Evolutionary conservation across 2,888 invertebrate genomes (phyloP).

Genomic region (Ennomos erosarius): DNA sequence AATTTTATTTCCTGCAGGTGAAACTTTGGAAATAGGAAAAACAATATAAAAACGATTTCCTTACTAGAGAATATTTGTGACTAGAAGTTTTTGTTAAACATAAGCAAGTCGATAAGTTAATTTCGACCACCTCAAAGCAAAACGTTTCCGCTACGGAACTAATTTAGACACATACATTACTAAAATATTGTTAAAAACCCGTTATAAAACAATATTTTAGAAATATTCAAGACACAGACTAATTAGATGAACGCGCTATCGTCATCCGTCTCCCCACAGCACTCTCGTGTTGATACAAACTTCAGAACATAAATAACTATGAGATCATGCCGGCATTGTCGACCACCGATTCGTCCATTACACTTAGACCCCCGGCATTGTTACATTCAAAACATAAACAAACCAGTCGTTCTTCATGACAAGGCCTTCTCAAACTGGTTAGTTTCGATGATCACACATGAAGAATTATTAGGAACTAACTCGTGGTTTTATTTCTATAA

Average conservation of each 20-base stretch:
- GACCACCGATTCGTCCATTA: conserved; percentile 32
- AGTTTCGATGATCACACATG: conserved; percentile 41
- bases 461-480: conserved; percentile 49
- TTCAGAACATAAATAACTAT: conserved; percentile 48
- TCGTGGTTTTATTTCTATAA: conserved; percentile 47
- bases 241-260: too few relatives aligned
- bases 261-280: conserved; percentile 3
- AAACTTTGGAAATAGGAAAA: too few relatives aligned
- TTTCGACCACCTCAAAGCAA: background rate
- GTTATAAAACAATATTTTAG: too few relatives aligned
- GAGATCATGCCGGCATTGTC: conserved; percentile 46
- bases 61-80: too few relatives aligned
- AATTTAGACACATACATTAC: background rate
- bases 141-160: background rate
- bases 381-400: conserved; percentile 24
- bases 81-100: too few relatives aligned
- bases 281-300: conserved; percentile 26
- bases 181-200: too few relatives aligned
- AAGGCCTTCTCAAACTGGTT: conserved; percentile 43
- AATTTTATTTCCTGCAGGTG: too few relatives aligned
- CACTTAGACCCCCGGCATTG: conserved; percentile 39
- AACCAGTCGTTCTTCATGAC: conserved; percentile 26
- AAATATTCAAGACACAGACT: too few relatives aligned
- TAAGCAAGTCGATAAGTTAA: too few relatives aligned
- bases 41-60: too few relatives aligned